phyloP scores from a whole-genome alignment of 2,113 vertebrate genomes.

The Heptranchias perlo region DNA sequence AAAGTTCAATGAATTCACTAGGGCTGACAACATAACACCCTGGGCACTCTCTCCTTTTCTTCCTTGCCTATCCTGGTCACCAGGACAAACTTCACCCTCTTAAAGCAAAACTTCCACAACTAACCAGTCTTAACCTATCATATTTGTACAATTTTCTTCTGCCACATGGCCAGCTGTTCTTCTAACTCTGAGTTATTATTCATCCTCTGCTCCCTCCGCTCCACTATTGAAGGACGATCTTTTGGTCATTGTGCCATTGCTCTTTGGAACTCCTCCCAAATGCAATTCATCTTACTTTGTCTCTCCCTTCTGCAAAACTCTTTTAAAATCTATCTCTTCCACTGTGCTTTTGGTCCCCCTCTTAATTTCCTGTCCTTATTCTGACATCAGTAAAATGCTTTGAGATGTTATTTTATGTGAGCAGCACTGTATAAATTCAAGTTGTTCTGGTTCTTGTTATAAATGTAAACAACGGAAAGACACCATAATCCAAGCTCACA shows the following conservation, averaged over 20 bases:
- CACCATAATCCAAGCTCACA: slow-evolving; percentile 16
- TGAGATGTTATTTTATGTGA: neutral
- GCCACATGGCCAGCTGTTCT: too few species aligned
- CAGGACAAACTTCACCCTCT: neutral
- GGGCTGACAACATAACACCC: neutral
- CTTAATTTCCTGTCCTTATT: neutral
- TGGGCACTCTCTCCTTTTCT: neutral
- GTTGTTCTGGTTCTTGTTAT: neutral
- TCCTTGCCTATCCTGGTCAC: neutral
- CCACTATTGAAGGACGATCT: too few species aligned
- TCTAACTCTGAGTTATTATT: too few species aligned
- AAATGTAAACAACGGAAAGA: neutral
- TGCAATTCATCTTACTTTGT: too few species aligned
- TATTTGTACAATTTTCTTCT: too few species aligned
- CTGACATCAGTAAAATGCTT: neutral
- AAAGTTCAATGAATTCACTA: neutral
- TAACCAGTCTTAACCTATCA: too few species aligned
- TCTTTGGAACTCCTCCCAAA: too few species aligned
- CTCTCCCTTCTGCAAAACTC: neutral
- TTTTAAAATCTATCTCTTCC: neutral
- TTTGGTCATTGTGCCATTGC: too few species aligned
- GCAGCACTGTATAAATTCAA: neutral
- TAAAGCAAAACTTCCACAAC: neutral
- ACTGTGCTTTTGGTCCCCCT: neutral
- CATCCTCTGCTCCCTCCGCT: too few species aligned